These are phyloP conservation scores for Narcine bancroftii DNA, from an alignment of 2,113 vertebrate genomes.

Conservation along the genomic window DNA sequence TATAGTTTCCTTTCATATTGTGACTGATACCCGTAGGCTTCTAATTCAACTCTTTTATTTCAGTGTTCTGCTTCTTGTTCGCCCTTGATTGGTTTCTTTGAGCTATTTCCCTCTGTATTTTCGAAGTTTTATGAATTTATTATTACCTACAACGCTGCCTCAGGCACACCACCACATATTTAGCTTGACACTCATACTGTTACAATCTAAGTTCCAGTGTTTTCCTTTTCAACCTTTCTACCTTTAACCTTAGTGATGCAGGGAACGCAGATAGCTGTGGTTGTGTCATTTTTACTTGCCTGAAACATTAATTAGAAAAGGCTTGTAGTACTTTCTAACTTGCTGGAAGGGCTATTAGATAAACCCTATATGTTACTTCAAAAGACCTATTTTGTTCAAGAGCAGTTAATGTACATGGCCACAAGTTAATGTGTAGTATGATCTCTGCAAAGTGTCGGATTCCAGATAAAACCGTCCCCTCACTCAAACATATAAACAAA, in stretches of 20 bases:
- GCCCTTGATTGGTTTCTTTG: neutral
- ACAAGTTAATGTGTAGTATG: neutral
- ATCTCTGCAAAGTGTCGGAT: neutral
- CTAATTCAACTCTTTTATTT: conserved; percentile 63
- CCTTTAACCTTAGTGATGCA: neutral
- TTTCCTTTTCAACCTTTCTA: neutral
- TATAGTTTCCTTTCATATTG: conserved; percentile 75
- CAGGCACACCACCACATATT: neutral
- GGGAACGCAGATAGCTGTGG: neutral
- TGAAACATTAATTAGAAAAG: neutral
- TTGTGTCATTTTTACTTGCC: neutral
- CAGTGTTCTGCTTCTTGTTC: conserved; percentile 42
- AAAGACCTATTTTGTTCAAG: neutral
- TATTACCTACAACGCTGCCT: neutral
- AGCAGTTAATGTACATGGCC: neutral
- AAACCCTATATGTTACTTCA: neutral
- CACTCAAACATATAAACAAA: neutral
- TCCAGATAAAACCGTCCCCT: neutral
- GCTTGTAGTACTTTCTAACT: neutral
- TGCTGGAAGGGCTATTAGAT: neutral
- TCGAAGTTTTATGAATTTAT: conserved; percentile 14
- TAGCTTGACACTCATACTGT: neutral
- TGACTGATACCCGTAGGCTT: conserved; percentile 80
- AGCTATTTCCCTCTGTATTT: neutral
- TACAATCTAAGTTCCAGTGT: neutral